Conservation (phyloP, 1,140 invertebrate genomes). For the Drosophila funebris region DNA sequence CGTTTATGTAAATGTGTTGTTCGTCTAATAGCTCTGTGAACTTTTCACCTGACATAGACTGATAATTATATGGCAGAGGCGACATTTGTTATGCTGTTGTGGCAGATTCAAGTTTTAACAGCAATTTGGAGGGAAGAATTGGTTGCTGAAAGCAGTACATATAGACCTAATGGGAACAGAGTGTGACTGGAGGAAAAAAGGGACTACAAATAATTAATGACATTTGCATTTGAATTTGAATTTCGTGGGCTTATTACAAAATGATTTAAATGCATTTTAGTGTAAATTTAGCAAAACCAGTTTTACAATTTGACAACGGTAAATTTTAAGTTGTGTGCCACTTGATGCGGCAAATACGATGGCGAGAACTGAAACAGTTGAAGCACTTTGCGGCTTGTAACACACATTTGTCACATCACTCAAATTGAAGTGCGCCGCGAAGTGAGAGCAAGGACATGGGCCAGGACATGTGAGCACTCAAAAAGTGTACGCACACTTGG, state of each 20-base stretch:
- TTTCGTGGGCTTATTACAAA: constrained; percentile 52
- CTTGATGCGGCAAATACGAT: neutral
- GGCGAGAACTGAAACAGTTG: constrained; percentile 8
- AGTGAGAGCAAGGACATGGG: neutral
- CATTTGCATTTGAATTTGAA: constrained; percentile 72
- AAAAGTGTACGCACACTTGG: constrained; percentile 3
- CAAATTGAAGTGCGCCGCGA: constrained; percentile 47
- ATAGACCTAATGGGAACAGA: constrained; percentile 20
- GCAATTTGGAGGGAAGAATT: neutral
- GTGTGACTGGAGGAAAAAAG: neutral
- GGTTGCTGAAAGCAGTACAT: neutral
- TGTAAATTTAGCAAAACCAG: constrained; percentile 58
- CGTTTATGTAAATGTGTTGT: neutral
- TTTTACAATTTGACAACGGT: constrained; percentile 50
- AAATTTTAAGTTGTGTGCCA: neutral
- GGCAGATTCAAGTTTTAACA: neutral
- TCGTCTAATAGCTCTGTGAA: neutral
- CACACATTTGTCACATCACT: constrained; percentile 74
- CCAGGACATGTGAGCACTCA: constrained; percentile 21
- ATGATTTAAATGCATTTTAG: constrained; percentile 73
- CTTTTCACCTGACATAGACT: constrained; percentile 13
- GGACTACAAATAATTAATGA: constrained; percentile 58
- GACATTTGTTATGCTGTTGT: neutral
- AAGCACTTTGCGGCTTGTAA: constrained; percentile 62
- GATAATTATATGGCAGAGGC: constrained; percentile 17